phyloP scores from a whole-genome alignment of 2,888 invertebrate genomes.

The Branchipolynoe longqiensis region DNA sequence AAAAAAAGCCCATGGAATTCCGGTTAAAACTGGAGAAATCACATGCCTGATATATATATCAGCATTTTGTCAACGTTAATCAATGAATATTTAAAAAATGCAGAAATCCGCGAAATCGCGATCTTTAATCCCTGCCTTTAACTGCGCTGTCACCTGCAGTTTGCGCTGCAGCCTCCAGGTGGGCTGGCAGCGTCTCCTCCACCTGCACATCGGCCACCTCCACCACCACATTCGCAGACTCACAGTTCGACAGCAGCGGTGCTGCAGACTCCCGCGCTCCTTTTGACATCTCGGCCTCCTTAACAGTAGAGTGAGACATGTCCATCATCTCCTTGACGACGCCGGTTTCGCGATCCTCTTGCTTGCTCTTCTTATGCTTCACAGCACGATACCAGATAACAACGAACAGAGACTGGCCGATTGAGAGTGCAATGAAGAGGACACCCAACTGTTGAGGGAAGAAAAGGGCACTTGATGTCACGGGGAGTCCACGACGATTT shows the following conservation, averaged over 20 bases:
- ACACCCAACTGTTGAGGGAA: no score
- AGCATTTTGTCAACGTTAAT: no score
- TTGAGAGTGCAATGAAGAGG: not conserved
- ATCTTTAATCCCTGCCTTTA: no score
- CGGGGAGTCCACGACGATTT: no score
- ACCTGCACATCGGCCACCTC: not conserved
- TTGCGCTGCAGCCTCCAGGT: not conserved
- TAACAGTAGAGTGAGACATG: not conserved
- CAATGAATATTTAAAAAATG: no score
- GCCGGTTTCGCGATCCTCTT: not conserved
- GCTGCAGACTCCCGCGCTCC: constrained; percentile 15
- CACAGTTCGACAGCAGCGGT: not conserved
- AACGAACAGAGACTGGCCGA: not conserved
- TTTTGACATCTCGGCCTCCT: not conserved
- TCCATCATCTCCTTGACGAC: constrained; percentile 2
- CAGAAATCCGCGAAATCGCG: no score
- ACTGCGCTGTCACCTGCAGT: no score
- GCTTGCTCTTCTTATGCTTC: not conserved
- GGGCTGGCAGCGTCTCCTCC: not conserved
- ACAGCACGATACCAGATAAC: constrained; percentile 24
- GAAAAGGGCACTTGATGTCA: no score
- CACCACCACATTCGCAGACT: not conserved
- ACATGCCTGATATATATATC: no score
- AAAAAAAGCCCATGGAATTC: no score
- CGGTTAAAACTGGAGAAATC: no score